Evolutionary conservation across 2,888 invertebrate genomes (phyloP).

Genomic region (Dusona sp.): DNA sequence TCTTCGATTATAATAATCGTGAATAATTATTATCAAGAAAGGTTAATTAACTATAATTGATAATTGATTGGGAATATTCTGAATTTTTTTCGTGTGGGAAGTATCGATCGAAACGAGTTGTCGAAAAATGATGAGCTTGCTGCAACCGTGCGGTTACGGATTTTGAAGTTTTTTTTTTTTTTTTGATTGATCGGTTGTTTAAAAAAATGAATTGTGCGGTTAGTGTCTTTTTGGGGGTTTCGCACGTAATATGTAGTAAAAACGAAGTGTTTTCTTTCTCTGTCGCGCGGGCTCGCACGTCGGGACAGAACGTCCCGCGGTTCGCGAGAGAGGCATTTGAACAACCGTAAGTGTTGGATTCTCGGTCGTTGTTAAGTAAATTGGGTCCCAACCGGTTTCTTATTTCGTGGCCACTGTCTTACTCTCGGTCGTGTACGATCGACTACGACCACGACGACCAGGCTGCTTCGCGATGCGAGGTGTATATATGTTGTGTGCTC

Average conservation of each 20-base stretch:
- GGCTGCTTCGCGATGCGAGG: constrained; percentile 26
- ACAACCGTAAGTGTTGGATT: constrained; percentile 84
- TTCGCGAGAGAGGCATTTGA: constrained; percentile 70
- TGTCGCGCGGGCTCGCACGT: constrained; percentile 36
- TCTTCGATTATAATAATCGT: constrained; percentile 19
- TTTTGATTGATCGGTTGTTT: neutral
- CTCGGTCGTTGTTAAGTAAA: constrained; percentile 85
- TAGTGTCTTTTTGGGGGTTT: neutral
- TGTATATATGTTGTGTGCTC: constrained; percentile 10
- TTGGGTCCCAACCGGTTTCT: constrained; percentile 85
- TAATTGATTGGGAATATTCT: neutral
- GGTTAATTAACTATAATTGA: constrained; percentile 8
- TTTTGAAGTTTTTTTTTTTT: neutral
- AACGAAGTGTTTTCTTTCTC: constrained; percentile 39
- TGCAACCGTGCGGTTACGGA: no score
- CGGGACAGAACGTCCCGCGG: constrained; percentile 48
- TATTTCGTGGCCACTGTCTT: constrained; percentile 84
- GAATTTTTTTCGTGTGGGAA: neutral
- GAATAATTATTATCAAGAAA: neutral
- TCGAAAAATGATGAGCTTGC: neutral
- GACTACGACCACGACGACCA: constrained; percentile 30
- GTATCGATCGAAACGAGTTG: no score
- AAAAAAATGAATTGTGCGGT: neutral
- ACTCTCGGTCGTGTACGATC: constrained; percentile 72
- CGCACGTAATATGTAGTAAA: neutral